phyloP scores from a whole-genome alignment of 1,140 invertebrate genomes.

The Penaeus japonicus region DNA sequence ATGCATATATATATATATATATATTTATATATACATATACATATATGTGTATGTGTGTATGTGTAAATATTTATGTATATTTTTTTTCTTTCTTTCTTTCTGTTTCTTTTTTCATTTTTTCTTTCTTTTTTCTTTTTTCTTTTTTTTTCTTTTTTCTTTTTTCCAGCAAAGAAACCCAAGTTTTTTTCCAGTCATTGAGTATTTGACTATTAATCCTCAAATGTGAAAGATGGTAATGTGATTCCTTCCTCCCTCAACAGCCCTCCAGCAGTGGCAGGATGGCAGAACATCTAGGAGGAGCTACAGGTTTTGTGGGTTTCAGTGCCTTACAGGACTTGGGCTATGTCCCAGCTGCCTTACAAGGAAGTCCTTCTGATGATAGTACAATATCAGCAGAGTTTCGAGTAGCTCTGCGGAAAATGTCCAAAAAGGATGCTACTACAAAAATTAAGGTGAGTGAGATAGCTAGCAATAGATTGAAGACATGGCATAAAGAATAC shows the following conservation, averaged over 20 bases:
- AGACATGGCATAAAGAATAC: too few species aligned
- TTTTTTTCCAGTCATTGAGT: background rate
- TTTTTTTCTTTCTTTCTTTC: background rate
- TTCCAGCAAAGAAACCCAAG: too few species aligned
- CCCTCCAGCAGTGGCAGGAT: slow-evolving; percentile 83
- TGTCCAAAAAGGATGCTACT: slow-evolving; percentile 84
- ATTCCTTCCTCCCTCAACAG: slow-evolving; percentile 66
- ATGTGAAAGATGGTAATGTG: too few species aligned
- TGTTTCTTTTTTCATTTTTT: background rate
- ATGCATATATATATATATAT: background rate
- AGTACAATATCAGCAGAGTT: slow-evolving; percentile 64
- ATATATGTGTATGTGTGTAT: background rate
- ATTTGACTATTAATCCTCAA: background rate
- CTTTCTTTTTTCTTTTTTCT: background rate
- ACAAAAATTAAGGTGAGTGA: slow-evolving; percentile 81
- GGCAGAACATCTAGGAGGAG: slow-evolving; percentile 75
- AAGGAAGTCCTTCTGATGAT: slow-evolving; percentile 68
- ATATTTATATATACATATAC: background rate
- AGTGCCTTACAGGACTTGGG: slow-evolving; percentile 70
- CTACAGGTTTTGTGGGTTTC: slow-evolving; percentile 75
- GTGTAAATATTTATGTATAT: background rate
- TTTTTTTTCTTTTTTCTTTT: too few species aligned
- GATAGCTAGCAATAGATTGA: background rate
- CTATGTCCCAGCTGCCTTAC: slow-evolving; percentile 70
- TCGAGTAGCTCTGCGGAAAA: slow-evolving; percentile 65